A percentile compares a stretch with the other conserved stretches of the same genome.
Conservation (phyloP, 1,140 invertebrate genomes). For the Pseudomyrmex flavicornis region DNA sequence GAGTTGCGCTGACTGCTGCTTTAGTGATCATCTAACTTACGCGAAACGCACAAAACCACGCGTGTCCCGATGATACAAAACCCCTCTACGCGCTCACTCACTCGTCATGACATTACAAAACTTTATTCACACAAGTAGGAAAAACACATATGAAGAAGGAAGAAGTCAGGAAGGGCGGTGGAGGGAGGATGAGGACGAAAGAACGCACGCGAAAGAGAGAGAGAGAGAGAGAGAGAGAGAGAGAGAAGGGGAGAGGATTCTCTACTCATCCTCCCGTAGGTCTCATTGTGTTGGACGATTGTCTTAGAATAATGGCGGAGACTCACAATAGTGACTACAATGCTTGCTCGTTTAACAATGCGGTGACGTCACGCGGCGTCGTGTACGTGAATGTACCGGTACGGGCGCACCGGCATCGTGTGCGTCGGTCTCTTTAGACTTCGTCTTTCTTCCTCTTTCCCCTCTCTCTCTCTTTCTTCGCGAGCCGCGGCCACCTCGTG, state of each 20-base stretch:
- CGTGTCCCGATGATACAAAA: slow-evolving; percentile 9
- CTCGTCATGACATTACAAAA: slow-evolving; percentile 40
- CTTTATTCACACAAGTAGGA: slow-evolving; percentile 66
- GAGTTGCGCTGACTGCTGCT: background rate
- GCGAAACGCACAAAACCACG: slow-evolving; percentile 42
- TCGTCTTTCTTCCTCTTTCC: slow-evolving; percentile 65
- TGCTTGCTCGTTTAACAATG: slow-evolving; percentile 86
- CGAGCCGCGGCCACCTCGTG: slow-evolving; percentile 23
- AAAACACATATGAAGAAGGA: slow-evolving; percentile 65
- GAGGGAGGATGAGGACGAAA: slow-evolving; percentile 44
- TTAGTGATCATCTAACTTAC: background rate
- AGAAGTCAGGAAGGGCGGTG: slow-evolving; percentile 62
- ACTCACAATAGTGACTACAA: slow-evolving; percentile 86
- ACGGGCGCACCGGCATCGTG: slow-evolving; percentile 79
- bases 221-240: slow-evolving; percentile 29
- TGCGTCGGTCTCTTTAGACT: slow-evolving; percentile 80
- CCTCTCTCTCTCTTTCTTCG: slow-evolving; percentile 62
- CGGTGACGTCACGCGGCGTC: slow-evolving; percentile 84
- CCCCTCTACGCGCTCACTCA: background rate
- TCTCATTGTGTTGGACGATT: slow-evolving; percentile 86
- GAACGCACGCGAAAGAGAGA: slow-evolving; percentile 30
- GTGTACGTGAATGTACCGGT: slow-evolving; percentile 83
- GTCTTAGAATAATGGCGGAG: slow-evolving; percentile 86
- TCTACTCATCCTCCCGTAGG: slow-evolving; percentile 84
- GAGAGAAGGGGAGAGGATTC: slow-evolving; percentile 80